Evolutionary conservation across 2,888 invertebrate genomes (phyloP).

Genomic region (Oxycera nigricornis): DNA sequence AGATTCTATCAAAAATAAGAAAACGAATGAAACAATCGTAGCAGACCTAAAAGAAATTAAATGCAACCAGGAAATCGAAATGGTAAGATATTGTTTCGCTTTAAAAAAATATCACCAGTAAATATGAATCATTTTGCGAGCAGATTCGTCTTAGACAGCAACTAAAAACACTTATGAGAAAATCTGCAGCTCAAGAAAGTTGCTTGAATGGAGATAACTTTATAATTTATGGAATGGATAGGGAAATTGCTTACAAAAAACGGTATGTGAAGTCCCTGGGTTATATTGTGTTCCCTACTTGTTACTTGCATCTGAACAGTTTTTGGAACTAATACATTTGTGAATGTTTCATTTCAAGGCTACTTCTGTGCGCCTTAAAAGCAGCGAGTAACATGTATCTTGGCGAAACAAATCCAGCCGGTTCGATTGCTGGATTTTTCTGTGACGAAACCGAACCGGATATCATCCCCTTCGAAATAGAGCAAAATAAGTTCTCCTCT

Average conservation of each 20-base stretch:
- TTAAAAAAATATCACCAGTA: not conserved
- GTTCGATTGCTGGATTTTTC: conserved; percentile 30
- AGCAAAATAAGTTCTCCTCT: not conserved
- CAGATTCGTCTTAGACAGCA: conserved; percentile 33
- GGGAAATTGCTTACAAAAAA: conserved; percentile 40
- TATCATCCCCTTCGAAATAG: conserved; percentile 40
- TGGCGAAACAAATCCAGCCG: conserved; percentile 29
- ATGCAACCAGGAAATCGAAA: conserved; percentile 27
- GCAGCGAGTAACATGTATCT: conserved; percentile 26
- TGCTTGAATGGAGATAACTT: not conserved
- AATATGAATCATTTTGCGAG: not conserved
- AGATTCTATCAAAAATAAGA: not conserved
- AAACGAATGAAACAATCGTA: not conserved
- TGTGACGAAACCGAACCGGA: conserved; percentile 15
- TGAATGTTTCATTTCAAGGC: conserved; percentile 33
- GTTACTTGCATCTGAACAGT: not conserved
- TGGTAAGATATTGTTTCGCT: not conserved
- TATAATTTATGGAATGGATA: conserved; percentile 5
- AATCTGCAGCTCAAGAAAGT: not conserved
- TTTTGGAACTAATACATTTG: not conserved
- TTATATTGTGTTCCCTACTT: too few relatives aligned
- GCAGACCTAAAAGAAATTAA: not conserved
- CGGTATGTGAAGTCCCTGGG: conserved; percentile 19
- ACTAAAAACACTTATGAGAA: conserved; percentile 3
- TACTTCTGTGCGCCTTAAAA: conserved; percentile 14